Evolutionary conservation across 2,888 invertebrate genomes (phyloP), one percentile per base, ranked within the genome.

Genomic region (Notodonta ziczac): DNA sequence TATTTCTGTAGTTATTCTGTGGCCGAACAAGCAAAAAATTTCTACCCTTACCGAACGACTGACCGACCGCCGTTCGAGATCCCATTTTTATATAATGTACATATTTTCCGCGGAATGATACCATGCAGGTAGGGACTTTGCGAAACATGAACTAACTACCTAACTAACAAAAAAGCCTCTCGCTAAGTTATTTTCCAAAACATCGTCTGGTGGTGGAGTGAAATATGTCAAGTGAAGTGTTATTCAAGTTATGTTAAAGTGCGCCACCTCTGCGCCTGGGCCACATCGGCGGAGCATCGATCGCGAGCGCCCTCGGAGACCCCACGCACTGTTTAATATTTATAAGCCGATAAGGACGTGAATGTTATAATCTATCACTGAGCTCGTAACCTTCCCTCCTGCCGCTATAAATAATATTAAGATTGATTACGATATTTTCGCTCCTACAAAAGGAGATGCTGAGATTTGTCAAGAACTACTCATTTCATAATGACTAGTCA

Each of bases 301-400:
- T 50, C 50, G 13, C 46, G 46, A 13, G n/a, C 46, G 10, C 42
- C 42, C 42, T 10, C 5, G 8, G 16, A 9, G 50, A 48, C 16
- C 50, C 52, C 52, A 16, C 50, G 50, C 16, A 10, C 52, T 52
- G 32, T 52, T 52, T 13, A 52, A 52, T 52, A 52, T 52, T 52
- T 52, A 52, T 52, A 52, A 32, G 52, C 32, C 24, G 52, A 52
- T 52, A 52, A 52, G 16, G 32, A 13, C 52, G 52, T 32, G 32
- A 52, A 16, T 52, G 12, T 52, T 52, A 52, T 32, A 52, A 52
- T 52, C 52, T 24, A 52, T 52, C 52, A 52, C 24, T 39, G 39
- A 12, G 52, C 13, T 54, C 54, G n/a, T 39, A 39, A 14, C 39
- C 52, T 9, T 14, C 12, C 54, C 9, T n/a, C 54, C 54, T 3